phyloP scores from a whole-genome alignment of 2,888 invertebrate species.

The Monopis laevigella region DNA sequence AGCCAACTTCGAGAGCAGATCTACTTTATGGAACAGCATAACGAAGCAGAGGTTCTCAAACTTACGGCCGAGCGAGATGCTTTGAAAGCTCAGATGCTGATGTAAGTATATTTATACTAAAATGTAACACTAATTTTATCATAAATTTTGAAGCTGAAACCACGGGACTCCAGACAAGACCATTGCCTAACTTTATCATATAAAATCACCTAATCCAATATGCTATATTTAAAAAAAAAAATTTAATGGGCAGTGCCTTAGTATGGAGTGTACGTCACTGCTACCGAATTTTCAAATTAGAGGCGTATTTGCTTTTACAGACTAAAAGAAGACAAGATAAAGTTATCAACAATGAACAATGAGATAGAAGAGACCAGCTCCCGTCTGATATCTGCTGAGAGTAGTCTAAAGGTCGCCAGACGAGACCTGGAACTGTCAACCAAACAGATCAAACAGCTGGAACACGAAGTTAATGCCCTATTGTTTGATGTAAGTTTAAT shows the following conservation, averaged over 20 bases:
- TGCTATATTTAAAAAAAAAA: no score
- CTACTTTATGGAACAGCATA: conserved; percentile 47
- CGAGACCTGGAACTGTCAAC: conserved; percentile 33
- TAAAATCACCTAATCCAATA: no score
- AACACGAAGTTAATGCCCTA: conserved; percentile 31
- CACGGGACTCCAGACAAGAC: no score
- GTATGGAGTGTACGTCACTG: no score
- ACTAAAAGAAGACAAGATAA: conserved; percentile 45
- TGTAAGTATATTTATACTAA: conserved; percentile 29
- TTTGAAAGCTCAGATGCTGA: conserved; percentile 38
- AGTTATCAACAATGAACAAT: conserved; percentile 30
- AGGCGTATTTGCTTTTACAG: no score
- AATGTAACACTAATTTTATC: background rate
- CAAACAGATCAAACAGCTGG: conserved; percentile 23
- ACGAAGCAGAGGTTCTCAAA: conserved; percentile 44
- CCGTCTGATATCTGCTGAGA: conserved; percentile 33
- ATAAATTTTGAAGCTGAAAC: no score
- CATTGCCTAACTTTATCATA: no score
- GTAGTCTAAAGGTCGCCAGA: conserved; percentile 29
- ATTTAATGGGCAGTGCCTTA: no score
- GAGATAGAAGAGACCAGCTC: conserved; percentile 53
- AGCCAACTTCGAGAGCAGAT: conserved; percentile 44
- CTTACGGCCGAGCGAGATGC: conserved; percentile 46
- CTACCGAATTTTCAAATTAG: no score
- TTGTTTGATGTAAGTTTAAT: conserved; percentile 35